phyloP scores from a whole-genome alignment of 2,113 vertebrate species.

The Podarcis muralis region DNA sequence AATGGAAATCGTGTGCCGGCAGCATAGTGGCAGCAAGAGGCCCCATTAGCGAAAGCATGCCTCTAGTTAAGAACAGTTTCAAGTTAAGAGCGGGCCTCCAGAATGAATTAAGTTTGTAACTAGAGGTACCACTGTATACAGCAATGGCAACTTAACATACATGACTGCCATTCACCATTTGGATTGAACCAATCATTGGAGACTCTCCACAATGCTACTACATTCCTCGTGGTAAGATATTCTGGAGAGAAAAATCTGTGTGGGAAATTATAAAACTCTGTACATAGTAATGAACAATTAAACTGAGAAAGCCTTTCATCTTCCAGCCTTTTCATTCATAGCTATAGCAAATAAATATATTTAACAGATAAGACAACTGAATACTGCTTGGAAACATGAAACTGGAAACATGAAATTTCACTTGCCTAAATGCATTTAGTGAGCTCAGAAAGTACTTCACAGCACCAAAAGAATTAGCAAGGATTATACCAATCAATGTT shows the following conservation, averaged over 20 bases:
- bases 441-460: constrained; percentile 32
- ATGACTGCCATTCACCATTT: too few species aligned
- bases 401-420: background rate
- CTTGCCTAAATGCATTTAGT: constrained; percentile 11
- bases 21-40: too few species aligned
- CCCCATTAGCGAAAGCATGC: too few species aligned
- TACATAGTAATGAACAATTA: background rate
- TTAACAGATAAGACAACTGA: background rate
- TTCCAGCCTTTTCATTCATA: constrained; percentile 2
- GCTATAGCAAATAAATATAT: background rate
- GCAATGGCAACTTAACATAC: too few species aligned
- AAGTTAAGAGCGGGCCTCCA: too few species aligned
- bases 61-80: too few species aligned
- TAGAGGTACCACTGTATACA: too few species aligned
- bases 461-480: constrained; percentile 56
- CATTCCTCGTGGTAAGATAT: background rate
- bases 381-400: constrained; percentile 17
- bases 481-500: constrained; percentile 74
- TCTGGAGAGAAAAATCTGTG: background rate
- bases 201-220: too few species aligned
- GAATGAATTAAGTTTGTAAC: too few species aligned
- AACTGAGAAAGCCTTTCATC: background rate
- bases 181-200: too few species aligned
- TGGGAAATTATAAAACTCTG: too few species aligned
- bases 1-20: too few species aligned